Evolutionary conservation across 1,140 invertebrate species (phyloP), one percentile per base, ranked within the genome.

Genomic region (Manduca sexta): DNA sequence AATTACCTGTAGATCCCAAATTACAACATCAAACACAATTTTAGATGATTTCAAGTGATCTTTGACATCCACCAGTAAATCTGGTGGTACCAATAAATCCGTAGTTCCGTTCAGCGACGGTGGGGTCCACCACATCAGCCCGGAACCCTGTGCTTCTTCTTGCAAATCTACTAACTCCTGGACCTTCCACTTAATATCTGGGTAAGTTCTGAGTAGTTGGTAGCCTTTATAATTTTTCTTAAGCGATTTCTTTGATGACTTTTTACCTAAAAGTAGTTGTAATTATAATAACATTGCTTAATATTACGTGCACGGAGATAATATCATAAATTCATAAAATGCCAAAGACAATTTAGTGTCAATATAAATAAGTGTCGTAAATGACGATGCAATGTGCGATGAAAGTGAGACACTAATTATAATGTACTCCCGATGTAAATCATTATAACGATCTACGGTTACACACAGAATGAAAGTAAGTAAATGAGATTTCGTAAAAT

Each of bases 41-140:
- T 88, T 88, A 45, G 88, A 87, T 5, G 89, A 87, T 34, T 88
- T 87, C 0, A 95, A 69, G 45, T 90, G 90, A 18, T 89, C 88
- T 64, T 91, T 90, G 0, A 94, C 82, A 35, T 92, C 90, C 0
- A 75, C 64, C 2, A 91, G 60, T 31, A 91, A 78, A 30, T 90
- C 89, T 6, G 92, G 91, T 1, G 92, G 89, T 13, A 94, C 88
- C 15, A 95, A 86, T 1, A 94, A 75, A 64, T 95, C 93, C 0
- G 91, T 90, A 13, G 91, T 88, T 29, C 90, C 86, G 52, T 91
- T 93, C 16, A 84, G 55, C 0, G 84, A 76, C 0, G 86, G 86
- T 2, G 61, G 46, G 0, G 84, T 81, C 84, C 86, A 87, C 86
- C 86, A 87, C 77, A 85, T 86, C 7, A 87, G n/a, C 1, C 82